Conservation (phyloP, 2,113 vertebrate genomes). For the Emydocephalus ijimae region DNA sequence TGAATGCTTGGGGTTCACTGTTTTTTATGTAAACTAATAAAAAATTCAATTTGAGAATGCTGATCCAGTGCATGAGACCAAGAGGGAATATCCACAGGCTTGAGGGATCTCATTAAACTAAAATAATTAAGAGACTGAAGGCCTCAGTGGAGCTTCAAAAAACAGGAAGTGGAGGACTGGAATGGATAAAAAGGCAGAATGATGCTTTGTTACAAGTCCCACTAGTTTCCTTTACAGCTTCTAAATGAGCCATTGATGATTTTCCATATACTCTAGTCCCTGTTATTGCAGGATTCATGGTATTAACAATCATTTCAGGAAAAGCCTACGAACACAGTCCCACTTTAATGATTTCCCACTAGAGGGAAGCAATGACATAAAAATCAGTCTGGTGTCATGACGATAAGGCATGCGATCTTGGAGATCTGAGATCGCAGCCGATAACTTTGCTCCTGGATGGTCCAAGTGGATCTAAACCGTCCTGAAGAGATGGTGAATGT, state of each 20-base stretch:
- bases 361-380: conserved; percentile 16
- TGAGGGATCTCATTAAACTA: background rate
- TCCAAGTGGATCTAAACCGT: too few relatives aligned
- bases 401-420: too few relatives aligned
- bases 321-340: background rate
- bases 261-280: background rate
- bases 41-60: background rate
- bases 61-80: background rate
- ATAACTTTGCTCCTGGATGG: too few relatives aligned
- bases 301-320: background rate
- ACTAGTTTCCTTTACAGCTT: background rate
- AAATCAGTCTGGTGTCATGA: background rate
- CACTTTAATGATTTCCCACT: background rate
- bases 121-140: background rate
- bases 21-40: background rate
- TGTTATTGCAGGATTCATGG: background rate
- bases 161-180: background rate
- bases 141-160: background rate
- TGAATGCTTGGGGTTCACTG: background rate
- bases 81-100: background rate
- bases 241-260: background rate
- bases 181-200: background rate
- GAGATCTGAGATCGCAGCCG: too few relatives aligned
- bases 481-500: too few relatives aligned
- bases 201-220: background rate